Percentiles rank a stretch among this genome's conserved stretches.
Evolutionary conservation across 2,113 vertebrate species (phyloP).

Genomic region (Holacanthus passer): DNA sequence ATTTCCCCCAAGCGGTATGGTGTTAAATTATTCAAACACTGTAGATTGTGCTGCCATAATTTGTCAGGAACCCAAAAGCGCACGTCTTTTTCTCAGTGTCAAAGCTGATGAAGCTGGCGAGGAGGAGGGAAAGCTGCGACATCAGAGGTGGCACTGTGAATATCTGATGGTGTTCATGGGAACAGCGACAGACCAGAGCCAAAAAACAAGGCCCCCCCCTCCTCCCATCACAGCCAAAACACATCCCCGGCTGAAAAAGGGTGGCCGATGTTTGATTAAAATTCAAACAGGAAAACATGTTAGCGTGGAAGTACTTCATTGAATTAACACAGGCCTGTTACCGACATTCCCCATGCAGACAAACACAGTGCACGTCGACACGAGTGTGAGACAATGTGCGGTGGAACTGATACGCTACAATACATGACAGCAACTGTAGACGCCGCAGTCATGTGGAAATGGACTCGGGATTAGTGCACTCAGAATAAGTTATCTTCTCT

Average conservation of each 20-base stretch:
- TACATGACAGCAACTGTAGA: constrained; percentile 54
- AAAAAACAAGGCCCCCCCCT: constrained; percentile 42
- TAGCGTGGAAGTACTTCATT: constrained; percentile 57
- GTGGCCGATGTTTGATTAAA: constrained; percentile 67
- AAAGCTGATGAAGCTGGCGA: constrained; percentile 77
- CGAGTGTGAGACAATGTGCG: constrained; percentile 29
- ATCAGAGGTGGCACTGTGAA: constrained; percentile 70
- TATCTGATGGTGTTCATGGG: constrained; percentile 73
- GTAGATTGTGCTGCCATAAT: constrained; percentile 73
- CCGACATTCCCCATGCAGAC: constrained; percentile 46
- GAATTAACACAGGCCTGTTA: constrained; percentile 47
- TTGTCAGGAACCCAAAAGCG: constrained; percentile 79
- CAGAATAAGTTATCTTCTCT: constrained; percentile 11
- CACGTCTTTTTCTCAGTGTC: constrained; percentile 78
- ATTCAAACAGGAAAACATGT: constrained; percentile 72
- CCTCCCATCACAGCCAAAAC: constrained; percentile 56
- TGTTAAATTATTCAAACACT: constrained; percentile 76
- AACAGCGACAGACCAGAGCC: constrained; percentile 66
- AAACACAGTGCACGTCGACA: constrained; percentile 36
- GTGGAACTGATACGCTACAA: constrained; percentile 55
- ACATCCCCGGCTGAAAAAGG: constrained; percentile 53
- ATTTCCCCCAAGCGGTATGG: constrained; percentile 26
- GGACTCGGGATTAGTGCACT: neutral
- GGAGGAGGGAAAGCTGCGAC: constrained; percentile 67
- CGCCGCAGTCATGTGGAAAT: constrained; percentile 44